Conservation (phyloP, 2,888 invertebrate species). For the Chirona hameri region DNA sequence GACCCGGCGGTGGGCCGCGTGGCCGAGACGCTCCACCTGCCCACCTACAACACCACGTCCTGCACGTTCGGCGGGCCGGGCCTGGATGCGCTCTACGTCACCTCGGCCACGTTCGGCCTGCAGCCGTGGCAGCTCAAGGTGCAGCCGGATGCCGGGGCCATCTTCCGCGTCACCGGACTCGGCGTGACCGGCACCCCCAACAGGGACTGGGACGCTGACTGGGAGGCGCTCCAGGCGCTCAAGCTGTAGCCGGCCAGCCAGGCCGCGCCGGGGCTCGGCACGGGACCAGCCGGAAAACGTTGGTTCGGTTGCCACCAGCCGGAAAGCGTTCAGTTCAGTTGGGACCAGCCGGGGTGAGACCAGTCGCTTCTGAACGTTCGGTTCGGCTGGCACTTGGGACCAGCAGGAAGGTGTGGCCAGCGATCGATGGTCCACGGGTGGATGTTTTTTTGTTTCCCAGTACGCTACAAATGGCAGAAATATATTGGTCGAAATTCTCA, state of each 20-base stretch:
- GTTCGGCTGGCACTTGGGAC: too few species aligned
- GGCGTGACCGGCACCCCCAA: neutral
- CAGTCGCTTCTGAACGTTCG: too few species aligned
- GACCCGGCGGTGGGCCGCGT: conserved; percentile 32
- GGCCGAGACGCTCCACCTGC: conserved; percentile 42
- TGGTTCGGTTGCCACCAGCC: too few species aligned
- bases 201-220: neutral
- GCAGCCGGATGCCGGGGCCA: conserved; percentile 34
- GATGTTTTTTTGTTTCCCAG: too few species aligned
- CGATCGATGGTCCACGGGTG: too few species aligned
- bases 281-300: too few species aligned
- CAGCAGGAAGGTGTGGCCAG: too few species aligned
- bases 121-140: conserved; percentile 40
- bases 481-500: too few species aligned
- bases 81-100: conserved; percentile 48
- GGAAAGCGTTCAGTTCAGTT: too few species aligned
- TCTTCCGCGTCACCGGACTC: conserved; percentile 35
- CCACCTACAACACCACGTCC: conserved; percentile 46
- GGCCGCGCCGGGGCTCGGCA: neutral
- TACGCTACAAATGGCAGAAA: too few species aligned
- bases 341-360: too few species aligned
- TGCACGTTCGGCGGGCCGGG: conserved; percentile 49
- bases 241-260: neutral
- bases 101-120: conserved; percentile 42
- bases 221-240: too few species aligned